phyloP scores from a whole-genome alignment of 2,797 vertebrate species.

The Phrynocephalus forsythii region DNA sequence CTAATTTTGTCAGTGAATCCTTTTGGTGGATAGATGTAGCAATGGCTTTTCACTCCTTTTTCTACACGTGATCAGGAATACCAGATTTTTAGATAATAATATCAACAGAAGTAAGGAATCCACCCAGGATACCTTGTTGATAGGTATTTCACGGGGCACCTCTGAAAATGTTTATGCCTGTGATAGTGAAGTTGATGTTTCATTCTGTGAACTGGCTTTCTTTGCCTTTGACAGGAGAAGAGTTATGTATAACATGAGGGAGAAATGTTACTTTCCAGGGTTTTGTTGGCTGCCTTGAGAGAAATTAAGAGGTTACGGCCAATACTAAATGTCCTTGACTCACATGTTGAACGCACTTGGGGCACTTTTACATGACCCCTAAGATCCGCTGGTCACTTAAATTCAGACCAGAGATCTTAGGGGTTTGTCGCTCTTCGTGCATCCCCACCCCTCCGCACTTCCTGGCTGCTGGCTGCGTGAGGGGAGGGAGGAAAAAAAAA shows the following conservation, averaged over 20 bases:
- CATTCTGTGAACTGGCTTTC: conserved; percentile 43
- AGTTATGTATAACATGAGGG: conserved; percentile 9
- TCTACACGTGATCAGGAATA: background rate
- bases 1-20: conserved; percentile 31
- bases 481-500: too few relatives aligned
- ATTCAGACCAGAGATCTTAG: too few relatives aligned
- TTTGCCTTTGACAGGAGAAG: conserved; percentile 33
- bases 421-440: too few relatives aligned
- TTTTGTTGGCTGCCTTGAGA: background rate
- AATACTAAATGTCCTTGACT: conserved; percentile 13
- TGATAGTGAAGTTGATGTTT: background rate
- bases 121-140: conserved; percentile 15
- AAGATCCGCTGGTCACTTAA: too few relatives aligned
- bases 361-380: too few relatives aligned
- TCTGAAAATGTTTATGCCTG: conserved; percentile 11
- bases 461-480: too few relatives aligned
- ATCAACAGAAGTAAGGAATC: background rate
- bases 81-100: background rate
- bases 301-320: conserved; percentile 19
- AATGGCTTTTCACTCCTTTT: background rate
- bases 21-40: conserved; percentile 9
- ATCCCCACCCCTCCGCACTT: too few relatives aligned
- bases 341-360: background rate
- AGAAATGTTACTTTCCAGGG: background rate
- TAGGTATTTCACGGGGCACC: conserved; percentile 6